A percentile compares a stretch with the other conserved stretches of the same genome.
phyloP scores from a whole-genome alignment of 2,797 vertebrate species.

The Huso huso region DNA sequence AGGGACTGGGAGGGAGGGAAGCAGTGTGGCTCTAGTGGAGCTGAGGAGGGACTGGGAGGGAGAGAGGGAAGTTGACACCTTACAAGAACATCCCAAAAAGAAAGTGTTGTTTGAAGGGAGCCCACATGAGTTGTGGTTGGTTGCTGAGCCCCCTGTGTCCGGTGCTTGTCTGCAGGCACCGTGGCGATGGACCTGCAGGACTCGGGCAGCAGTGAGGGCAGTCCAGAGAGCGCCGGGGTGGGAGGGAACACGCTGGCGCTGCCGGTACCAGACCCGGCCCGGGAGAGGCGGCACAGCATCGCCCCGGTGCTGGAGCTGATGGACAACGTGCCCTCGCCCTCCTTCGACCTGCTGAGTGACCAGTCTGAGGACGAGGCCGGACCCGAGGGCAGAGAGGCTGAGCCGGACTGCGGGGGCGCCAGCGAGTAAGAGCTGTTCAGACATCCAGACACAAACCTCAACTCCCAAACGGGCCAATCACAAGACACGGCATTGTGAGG shows the following conservation, averaged over 20 bases:
- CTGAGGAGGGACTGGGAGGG: too few species aligned
- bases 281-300: conserved; percentile 68
- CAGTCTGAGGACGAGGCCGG: conserved; percentile 67
- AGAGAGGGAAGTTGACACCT: too few species aligned
- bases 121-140: too few species aligned
- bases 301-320: conserved; percentile 71
- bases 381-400: conserved; percentile 59
- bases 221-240: conserved; percentile 56
- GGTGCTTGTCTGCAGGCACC: conserved; percentile 47
- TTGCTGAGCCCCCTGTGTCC: not conserved
- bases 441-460: not conserved
- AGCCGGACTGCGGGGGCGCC: conserved; percentile 51
- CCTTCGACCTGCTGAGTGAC: conserved; percentile 70
- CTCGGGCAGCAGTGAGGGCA: conserved; percentile 58
- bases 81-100: too few species aligned
- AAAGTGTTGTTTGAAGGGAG: too few species aligned
- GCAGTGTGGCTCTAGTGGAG: too few species aligned
- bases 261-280: conserved; percentile 44
- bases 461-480: too few species aligned
- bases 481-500: too few species aligned
- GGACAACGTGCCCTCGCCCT: conserved; percentile 55
- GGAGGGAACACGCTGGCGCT: conserved; percentile 59
- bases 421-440: conserved; percentile 43
- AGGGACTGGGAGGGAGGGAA: too few species aligned
- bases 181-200: conserved; percentile 75